A percentile compares a stretch with the other conserved stretches of the same genome.
These are phyloP conservation scores for Phasianus colchicus DNA, from an alignment of 2,113 vertebrate genomes.

Conservation along the genomic window DNA sequence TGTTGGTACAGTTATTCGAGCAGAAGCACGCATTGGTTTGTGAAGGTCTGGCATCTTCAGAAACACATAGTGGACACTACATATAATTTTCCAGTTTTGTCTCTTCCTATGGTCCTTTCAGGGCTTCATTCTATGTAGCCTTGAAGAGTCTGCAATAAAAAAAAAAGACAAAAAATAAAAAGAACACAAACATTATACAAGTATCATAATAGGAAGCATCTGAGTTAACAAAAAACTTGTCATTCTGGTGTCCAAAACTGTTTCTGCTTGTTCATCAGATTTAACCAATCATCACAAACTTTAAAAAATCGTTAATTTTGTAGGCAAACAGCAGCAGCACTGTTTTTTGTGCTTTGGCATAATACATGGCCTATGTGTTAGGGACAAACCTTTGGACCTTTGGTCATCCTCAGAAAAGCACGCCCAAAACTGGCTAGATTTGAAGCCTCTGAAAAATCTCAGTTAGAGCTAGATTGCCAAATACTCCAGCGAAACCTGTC, in stretches of 20 bases:
- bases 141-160: background rate
- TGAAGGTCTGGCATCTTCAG: background rate
- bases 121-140: background rate
- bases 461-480: background rate
- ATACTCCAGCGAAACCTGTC: background rate
- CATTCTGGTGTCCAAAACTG: background rate
- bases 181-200: background rate
- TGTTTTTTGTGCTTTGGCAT: background rate
- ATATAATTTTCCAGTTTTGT: background rate
- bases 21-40: background rate
- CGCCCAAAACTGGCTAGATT: conserved; percentile 4
- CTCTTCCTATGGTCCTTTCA: background rate
- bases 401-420: background rate
- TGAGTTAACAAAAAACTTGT: background rate
- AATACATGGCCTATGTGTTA: background rate
- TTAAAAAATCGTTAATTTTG: background rate
- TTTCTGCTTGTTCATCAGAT: background rate
- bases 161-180: background rate
- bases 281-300: background rate
- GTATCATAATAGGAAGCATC: background rate
- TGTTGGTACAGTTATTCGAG: background rate
- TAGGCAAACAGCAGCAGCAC: background rate
- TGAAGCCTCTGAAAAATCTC: conserved; percentile 9
- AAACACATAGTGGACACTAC: background rate
- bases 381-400: background rate